Percentiles rank a stretch among this genome's conserved stretches.
These are phyloP conservation scores for Lycocorax pyrrhopterus DNA, from an alignment of 2,113 vertebrate genomes.

Conservation along the genomic window DNA sequence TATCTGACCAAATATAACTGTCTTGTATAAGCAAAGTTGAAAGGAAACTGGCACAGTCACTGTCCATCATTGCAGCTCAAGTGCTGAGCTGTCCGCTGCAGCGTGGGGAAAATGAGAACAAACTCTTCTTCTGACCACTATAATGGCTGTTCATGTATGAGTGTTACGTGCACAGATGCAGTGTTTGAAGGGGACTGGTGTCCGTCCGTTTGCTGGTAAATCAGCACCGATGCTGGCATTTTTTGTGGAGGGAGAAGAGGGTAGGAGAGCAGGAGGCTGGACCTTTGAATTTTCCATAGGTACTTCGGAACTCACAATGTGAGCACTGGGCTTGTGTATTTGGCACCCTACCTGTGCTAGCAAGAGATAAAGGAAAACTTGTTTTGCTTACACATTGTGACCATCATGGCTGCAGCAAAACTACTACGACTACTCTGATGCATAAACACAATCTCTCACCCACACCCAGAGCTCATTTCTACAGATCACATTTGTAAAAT, in stretches of 20 bases:
- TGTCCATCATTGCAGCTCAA: background rate
- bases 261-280: background rate
- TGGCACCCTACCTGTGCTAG: background rate
- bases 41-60: background rate
- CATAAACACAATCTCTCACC: background rate
- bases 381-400: background rate
- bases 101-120: background rate
- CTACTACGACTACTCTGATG: background rate
- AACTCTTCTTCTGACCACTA: background rate
- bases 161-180: background rate
- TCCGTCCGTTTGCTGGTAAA: background rate
- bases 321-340: background rate
- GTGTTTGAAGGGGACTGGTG: background rate
- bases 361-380: background rate
- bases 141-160: background rate
- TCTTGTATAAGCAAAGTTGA: slow-evolving; percentile 17
- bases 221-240: background rate
- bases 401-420: background rate
- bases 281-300: background rate
- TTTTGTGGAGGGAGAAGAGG: background rate
- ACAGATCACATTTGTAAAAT: background rate
- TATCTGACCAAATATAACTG: background rate
- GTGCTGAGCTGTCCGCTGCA: background rate
- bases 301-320: background rate
- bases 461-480: background rate